Base-by-base conservation (phyloP, 1,140 invertebrate genomes). In the Aphaenogaster rudis region DNA sequence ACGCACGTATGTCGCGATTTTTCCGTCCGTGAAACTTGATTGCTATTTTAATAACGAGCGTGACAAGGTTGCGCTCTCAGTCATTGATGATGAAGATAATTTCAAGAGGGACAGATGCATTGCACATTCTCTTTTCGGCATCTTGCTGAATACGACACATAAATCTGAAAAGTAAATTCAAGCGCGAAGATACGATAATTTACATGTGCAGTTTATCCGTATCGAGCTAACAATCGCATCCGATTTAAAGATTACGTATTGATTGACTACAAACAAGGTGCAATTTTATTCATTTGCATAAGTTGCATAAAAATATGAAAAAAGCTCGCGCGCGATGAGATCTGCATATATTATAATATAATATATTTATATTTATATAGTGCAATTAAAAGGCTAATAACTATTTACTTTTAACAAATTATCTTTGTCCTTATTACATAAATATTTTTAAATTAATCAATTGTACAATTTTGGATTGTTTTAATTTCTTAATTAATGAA, bases 1-100 rank as follows among this genome's bases (percentile, higher is more conserved):
- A 33, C 39, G 39, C n/a, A 28, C 11, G 61, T 48, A 52, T 13
- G 15, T 69, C 42, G 42, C 28, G 28, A 74, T 74, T 74, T 84
- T 84, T 61, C 42, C 52, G 67, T 57, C 21, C 28, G 17, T 74
- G 80, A 84, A 61, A 74, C 42, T 84, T 84, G 54, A 84, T 82
- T 81, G 50, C 64, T 39, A 39, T 82, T 84, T 74, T 74, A 74
- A 84, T 61, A 74, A 74, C 28, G 42, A n/a, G 7, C 42, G n/a
- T 13, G 11, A 84, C 80, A 61, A 61, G 69, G 28, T 11, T 84
- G 50, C n/a, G 5, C 15, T 61, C 45, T 39, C n/a, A 59, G 15
- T 17, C 28, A 59, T 61, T 48, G 54, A 39, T 72, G 80, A 61
- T 2, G 42, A 17, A 9, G 69, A 74, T 74, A 74, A 84, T 84